phyloP scores from a whole-genome alignment of 2,113 vertebrate genomes.

The Calidris pygmaea region DNA sequence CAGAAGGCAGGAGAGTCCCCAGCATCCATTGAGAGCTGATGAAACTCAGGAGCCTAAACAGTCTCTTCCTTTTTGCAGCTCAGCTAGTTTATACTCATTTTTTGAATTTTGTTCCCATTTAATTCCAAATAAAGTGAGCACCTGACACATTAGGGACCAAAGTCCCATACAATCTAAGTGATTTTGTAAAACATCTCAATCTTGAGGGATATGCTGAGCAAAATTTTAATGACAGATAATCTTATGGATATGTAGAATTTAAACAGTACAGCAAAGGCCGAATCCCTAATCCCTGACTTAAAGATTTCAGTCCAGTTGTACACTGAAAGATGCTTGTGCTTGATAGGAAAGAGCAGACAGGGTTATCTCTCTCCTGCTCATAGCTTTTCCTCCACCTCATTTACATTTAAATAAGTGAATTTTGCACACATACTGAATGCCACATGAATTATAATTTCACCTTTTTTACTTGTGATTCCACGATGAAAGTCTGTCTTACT shows the following conservation, averaged over 20 bases:
- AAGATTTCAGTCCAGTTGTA: neutral
- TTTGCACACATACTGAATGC: neutral
- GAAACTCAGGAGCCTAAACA: neutral
- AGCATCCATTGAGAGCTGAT: neutral
- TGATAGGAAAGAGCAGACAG: neutral
- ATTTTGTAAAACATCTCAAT: neutral
- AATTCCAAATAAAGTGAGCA: neutral
- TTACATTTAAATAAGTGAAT: conserved; percentile 21
- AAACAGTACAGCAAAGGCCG: neutral
- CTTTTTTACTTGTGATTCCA: neutral
- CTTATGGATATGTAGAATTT: neutral
- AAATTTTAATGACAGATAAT: neutral
- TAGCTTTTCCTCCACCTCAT: conserved; percentile 5
- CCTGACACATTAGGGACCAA: neutral
- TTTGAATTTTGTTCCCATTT: neutral
- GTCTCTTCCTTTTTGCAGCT: neutral
- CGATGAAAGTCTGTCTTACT: neutral
- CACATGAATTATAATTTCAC: neutral
- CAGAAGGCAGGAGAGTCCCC: neutral
- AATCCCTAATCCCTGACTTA: neutral
- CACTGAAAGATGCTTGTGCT: neutral
- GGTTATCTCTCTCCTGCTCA: neutral
- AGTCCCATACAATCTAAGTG: neutral
- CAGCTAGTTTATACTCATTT: neutral
- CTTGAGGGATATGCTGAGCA: neutral